phyloP scores from a whole-genome alignment of 2,888 invertebrate species.

The Troglohyphantes excavatus region DNA sequence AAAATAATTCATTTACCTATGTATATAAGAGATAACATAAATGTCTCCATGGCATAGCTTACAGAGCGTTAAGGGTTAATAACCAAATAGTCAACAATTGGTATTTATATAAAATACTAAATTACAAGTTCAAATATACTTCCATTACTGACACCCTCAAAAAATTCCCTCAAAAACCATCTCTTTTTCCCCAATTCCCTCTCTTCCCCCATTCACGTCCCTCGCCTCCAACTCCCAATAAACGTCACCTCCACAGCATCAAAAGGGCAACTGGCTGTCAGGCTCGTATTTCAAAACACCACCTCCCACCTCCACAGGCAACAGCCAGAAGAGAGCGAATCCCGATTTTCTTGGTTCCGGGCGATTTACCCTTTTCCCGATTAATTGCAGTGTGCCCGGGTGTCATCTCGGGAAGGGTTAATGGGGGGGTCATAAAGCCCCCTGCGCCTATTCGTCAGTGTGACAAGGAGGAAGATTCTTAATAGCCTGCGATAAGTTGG shows the following conservation, averaged over 20 bases:
- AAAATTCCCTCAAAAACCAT: background rate
- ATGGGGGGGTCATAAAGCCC: conserved; percentile 57
- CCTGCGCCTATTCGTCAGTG: conserved; percentile 32
- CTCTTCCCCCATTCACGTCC: background rate
- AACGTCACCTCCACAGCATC: background rate
- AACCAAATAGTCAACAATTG: too few relatives aligned
- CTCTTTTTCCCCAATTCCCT: too few relatives aligned
- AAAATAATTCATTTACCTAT: too few relatives aligned
- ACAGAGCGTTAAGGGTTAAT: too few relatives aligned
- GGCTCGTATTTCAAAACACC: conserved; percentile 1
- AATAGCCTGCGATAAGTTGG: conserved; percentile 34
- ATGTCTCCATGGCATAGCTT: too few relatives aligned
- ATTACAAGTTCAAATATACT: too few relatives aligned
- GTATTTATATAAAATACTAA: too few relatives aligned
- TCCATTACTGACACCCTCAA: background rate
- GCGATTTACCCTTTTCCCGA: conserved; percentile 6
- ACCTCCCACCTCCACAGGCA: too few relatives aligned
- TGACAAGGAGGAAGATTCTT: conserved; percentile 57
- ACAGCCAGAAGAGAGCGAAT: background rate
- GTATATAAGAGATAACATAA: too few relatives aligned
- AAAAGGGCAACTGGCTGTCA: background rate
- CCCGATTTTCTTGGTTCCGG: conserved; percentile 1
- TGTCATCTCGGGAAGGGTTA: conserved; percentile 29
- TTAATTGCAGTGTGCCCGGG: background rate
- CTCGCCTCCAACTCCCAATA: background rate